Conservation (phyloP, 2,888 invertebrate species). For the Ichneumoninae sp. region DNA sequence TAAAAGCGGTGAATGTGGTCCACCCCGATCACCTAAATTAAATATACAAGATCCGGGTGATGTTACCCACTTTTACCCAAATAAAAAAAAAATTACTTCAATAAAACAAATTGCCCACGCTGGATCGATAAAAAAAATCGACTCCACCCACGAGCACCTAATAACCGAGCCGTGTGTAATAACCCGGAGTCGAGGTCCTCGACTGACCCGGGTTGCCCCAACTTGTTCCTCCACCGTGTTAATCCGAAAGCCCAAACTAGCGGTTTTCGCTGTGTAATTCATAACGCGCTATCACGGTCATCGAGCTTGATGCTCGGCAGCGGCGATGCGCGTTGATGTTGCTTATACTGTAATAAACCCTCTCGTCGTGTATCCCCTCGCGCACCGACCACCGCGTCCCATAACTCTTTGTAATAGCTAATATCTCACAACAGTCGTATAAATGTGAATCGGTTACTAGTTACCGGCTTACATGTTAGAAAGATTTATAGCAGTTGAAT, state of each 20-base stretch:
- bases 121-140: not conserved
- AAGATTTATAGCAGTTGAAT: slow-evolving; percentile 79
- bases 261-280: slow-evolving; percentile 71
- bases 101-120: too few relatives aligned
- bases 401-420: slow-evolving; percentile 83
- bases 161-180: not conserved
- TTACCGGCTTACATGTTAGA: slow-evolving; percentile 80
- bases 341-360: slow-evolving; percentile 3
- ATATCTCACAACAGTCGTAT: slow-evolving; percentile 82
- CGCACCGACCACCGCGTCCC: slow-evolving; percentile 56
- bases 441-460: slow-evolving; percentile 83
- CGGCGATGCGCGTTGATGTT: slow-evolving; percentile 13
- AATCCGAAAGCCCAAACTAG: slow-evolving; percentile 68
- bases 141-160: not conserved
- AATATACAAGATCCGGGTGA: too few relatives aligned
- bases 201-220: not conserved
- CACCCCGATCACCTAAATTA: too few relatives aligned
- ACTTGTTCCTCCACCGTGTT: slow-evolving; percentile 9
- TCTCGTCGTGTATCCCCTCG: slow-evolving; percentile 17
- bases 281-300: slow-evolving; percentile 73
- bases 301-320: slow-evolving; percentile 31
- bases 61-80: too few relatives aligned
- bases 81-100: too few relatives aligned
- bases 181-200: not conserved
- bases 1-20: too few relatives aligned